Evolutionary conservation across 2,888 invertebrate genomes (phyloP).

Genomic region (Linyphia triangularis): DNA sequence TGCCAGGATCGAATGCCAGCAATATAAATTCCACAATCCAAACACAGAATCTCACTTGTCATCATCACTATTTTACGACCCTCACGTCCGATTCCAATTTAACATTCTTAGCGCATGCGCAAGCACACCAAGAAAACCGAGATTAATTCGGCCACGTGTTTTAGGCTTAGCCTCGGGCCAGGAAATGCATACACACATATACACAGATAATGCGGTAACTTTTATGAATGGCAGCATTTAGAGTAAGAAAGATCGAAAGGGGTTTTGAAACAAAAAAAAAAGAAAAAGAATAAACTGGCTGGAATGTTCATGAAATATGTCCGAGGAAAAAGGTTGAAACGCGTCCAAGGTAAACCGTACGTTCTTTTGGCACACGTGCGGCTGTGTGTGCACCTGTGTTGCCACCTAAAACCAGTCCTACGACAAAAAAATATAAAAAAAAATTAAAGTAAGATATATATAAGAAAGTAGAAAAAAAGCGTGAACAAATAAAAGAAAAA

Average conservation of each 20-base stretch:
- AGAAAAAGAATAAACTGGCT: background rate
- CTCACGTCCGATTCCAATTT: background rate
- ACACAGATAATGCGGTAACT: background rate
- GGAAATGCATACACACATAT: background rate
- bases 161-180: background rate
- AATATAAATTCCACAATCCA: background rate
- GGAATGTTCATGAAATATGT: constrained; percentile 3
- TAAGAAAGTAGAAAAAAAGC: no score
- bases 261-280: background rate
- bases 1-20: background rate
- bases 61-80: background rate
- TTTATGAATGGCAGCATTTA: background rate
- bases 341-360: background rate
- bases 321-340: background rate
- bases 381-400: constrained; percentile 39
- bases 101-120: background rate
- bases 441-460: background rate
- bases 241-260: background rate
- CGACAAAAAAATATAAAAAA: background rate
- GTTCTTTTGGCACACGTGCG: constrained; percentile 24
- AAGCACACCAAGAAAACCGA: background rate
- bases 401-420: constrained; percentile 13
- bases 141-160: background rate
- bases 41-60: background rate
- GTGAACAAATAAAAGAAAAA: background rate